Conservation (phyloP, 2,113 vertebrate genomes). For the Phaethornis superciliosus region DNA sequence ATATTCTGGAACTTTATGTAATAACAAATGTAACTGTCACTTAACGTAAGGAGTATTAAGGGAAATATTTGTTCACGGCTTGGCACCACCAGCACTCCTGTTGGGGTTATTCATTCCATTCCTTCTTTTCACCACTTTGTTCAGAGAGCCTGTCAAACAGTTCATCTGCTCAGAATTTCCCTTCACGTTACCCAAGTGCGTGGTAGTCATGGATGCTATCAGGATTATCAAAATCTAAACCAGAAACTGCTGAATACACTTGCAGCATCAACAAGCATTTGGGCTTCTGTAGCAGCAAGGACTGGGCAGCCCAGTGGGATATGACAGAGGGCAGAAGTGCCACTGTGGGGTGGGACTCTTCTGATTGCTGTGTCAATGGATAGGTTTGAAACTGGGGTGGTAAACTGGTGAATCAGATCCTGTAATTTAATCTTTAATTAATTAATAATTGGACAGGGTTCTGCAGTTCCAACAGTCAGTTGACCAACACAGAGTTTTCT, state of each 20-base stretch:
- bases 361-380: neutral
- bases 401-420: neutral
- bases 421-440: neutral
- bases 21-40: conserved; percentile 50
- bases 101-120: conserved; percentile 52
- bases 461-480: neutral
- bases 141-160: conserved; percentile 33
- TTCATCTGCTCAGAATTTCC: conserved; percentile 51
- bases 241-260: neutral
- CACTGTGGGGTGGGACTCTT: neutral
- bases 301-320: neutral
- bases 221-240: conserved; percentile 4
- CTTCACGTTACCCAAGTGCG: neutral
- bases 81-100: conserved; percentile 26
- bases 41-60: neutral
- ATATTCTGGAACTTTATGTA: neutral
- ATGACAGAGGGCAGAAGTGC: neutral
- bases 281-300: neutral
- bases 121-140: conserved; percentile 39
- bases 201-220: conserved; percentile 12
- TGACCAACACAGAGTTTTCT: neutral
- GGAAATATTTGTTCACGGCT: conserved; percentile 62
- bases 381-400: neutral
- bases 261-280: neutral
- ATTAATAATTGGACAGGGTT: neutral